A percentile compares a stretch with the other conserved stretches of the same genome.
These are phyloP conservation scores for Probosciger aterrimus DNA, from an alignment of 2,113 vertebrate species.

Conservation along the genomic window DNA sequence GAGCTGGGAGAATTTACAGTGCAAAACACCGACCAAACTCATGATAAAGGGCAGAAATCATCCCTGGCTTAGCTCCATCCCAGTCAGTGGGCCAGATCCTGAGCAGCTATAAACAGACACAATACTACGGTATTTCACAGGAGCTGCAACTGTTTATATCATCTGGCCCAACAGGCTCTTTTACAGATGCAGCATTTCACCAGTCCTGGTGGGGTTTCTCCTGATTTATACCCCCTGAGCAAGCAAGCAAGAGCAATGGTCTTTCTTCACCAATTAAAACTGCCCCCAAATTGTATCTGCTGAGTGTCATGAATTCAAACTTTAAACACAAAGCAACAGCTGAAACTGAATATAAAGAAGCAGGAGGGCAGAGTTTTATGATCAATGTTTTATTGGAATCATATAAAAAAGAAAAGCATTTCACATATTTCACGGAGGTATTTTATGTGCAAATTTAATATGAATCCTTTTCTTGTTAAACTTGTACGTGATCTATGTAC, in stretches of 20 bases:
- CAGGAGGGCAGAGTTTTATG: slow-evolving; percentile 65
- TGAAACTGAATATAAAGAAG: slow-evolving; percentile 33
- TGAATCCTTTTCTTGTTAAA: slow-evolving; percentile 75
- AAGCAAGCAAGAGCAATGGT: not conserved
- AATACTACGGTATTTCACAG: not conserved
- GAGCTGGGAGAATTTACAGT: slow-evolving; percentile 29
- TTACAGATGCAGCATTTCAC: not conserved
- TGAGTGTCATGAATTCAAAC: slow-evolving; percentile 14
- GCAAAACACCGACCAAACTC: not conserved
- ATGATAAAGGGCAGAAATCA: slow-evolving; percentile 17
- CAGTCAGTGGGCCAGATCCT: not conserved
- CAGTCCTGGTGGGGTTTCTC: not conserved
- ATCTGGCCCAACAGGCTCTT: not conserved
- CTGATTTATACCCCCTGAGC: not conserved
- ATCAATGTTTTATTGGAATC: slow-evolving; percentile 70
- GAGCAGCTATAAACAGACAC: not conserved
- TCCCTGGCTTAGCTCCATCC: slow-evolving; percentile 16
- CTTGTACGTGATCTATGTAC: slow-evolving; percentile 66
- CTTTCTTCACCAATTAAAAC: slow-evolving; percentile 29
- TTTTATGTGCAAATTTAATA: slow-evolving; percentile 68
- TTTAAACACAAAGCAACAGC: slow-evolving; percentile 47
- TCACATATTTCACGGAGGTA: slow-evolving; percentile 65
- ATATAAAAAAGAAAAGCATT: slow-evolving; percentile 68
- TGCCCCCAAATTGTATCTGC: not conserved
- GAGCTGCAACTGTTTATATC: not conserved